phyloP scores from a whole-genome alignment of 2,797 vertebrate genomes.

The Graptemys geographica region DNA sequence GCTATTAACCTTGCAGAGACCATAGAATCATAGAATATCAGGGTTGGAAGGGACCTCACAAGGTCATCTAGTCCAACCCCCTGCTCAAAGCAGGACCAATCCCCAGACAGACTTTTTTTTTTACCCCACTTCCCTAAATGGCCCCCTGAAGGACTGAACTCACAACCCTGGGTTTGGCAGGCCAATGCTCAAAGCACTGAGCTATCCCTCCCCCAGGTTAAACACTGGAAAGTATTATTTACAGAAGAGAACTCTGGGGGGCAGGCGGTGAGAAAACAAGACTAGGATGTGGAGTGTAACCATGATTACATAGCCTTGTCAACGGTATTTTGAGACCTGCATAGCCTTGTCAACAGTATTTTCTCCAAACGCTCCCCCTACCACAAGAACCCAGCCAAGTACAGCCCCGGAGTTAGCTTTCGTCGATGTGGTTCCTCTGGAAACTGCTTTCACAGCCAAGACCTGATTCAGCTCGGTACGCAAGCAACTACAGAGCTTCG shows the following conservation, averaged over 20 bases:
- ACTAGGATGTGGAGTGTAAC: background rate
- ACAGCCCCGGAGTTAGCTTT: conserved; percentile 47
- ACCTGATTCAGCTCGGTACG: conserved; percentile 70
- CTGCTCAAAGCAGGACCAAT: no score
- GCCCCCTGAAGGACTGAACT: no score
- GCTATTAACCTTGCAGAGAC: background rate
- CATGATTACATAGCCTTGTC: background rate
- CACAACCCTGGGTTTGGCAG: no score
- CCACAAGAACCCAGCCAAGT: conserved; percentile 34
- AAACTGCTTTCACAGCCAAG: conserved; percentile 66
- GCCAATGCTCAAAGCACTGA: no score
- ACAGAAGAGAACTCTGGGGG: background rate
- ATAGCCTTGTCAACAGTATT: background rate
- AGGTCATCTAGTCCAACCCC: no score
- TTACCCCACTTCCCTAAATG: no score
- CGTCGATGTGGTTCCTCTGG: conserved; percentile 59
- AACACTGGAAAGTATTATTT: conserved; percentile 26
- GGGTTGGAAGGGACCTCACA: no score
- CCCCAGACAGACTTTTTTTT: no score
- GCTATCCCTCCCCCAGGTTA: background rate
- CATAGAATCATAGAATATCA: background rate
- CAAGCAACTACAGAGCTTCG: conserved; percentile 68
- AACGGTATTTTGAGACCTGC: background rate
- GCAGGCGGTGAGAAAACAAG: background rate
- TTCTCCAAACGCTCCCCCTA: background rate